These are phyloP conservation scores for Calcarius lapponicus DNA, from an alignment of 2,797 vertebrate genomes.

Conservation along the genomic window DNA sequence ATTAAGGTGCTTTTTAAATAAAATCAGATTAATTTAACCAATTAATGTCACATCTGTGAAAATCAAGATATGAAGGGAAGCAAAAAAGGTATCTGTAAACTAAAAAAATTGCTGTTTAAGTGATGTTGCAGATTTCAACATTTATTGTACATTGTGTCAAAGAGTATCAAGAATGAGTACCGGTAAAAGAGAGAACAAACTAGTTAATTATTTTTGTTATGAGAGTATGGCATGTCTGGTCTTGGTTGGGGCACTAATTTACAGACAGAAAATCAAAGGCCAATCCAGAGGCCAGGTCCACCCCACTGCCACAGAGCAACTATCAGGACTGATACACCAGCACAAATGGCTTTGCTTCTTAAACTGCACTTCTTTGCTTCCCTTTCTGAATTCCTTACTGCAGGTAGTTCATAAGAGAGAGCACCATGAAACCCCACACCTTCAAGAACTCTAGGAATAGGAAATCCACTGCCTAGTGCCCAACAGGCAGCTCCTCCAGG, in stretches of 20 bases:
- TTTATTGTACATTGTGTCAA: not conserved
- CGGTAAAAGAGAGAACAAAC: not conserved
- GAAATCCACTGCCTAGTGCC: not conserved
- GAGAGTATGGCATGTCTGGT: not conserved
- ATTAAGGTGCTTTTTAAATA: not conserved
- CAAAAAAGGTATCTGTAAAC: not conserved
- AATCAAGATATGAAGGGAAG: not conserved
- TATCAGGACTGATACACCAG: rapidly evolving
- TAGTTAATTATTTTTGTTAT: not conserved
- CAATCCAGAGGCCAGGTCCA: not conserved
- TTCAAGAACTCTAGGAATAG: not conserved
- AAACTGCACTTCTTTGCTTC: not conserved
- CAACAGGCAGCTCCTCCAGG: not conserved
- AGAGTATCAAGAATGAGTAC: not conserved
- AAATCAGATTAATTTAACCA: not conserved
- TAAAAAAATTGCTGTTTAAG: not conserved
- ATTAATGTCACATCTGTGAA: not conserved
- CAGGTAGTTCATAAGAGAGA: not conserved
- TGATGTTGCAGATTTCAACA: not conserved
- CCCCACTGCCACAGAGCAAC: rapidly evolving
- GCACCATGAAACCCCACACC: not conserved
- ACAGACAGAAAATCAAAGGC: not conserved
- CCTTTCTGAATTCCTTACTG: not conserved
- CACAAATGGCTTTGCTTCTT: rapidly evolving
- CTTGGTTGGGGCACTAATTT: not conserved